Base-by-base conservation (phyloP, 2,888 invertebrate genomes). In the Polydrusus pterygomalis region DNA sequence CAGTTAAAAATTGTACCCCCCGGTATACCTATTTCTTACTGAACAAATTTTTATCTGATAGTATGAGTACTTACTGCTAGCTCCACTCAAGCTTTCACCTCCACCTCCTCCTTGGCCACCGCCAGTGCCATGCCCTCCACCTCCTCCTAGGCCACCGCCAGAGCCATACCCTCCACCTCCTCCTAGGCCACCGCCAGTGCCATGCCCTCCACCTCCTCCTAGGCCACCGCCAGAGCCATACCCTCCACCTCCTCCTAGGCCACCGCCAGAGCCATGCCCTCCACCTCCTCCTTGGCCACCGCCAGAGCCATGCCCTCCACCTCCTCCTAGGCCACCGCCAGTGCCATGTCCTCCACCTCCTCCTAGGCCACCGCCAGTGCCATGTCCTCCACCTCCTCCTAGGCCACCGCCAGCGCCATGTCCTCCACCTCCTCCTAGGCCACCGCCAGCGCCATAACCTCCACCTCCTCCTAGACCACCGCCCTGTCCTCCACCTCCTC, bases 371-470 rank as follows among this genome's bases (percentile, higher is more conserved):
- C 75, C 88, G 17, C 49, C 49, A 17, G 8, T 9, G 8, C 49
- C 77, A 68, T 71, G 51, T 13, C 77, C 77, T 13, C 74, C 58
- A 15, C 77, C 77, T 13, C 74, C 74, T 30, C 76, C 76, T 47
- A 71, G 49, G 11, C 67, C 67, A 7, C 38, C 18, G 6, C 70
- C 70, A 11, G 62, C 38, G n/a, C 62, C 62, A 47, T 43, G 17
- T 9, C 70, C 70, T 0, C 70, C 62, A 13, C 47, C 47, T 2
- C 60, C 34, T 15, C 70, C 70, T n/a, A 74, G 76, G 47, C 85
- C 86, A 87, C 75, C 88, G 85, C 88, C 87, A 85, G 87, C 85
- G 80, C 84, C 68, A 45, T 79, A 77, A 1, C 75, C 79, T 15
- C 70, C 71, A 9, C 72, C 73, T 10, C 74, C 43, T 43, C 67